These are phyloP conservation scores for Clarias fuscus DNA, from an alignment of 2,797 vertebrate species.

Conservation along the genomic window DNA sequence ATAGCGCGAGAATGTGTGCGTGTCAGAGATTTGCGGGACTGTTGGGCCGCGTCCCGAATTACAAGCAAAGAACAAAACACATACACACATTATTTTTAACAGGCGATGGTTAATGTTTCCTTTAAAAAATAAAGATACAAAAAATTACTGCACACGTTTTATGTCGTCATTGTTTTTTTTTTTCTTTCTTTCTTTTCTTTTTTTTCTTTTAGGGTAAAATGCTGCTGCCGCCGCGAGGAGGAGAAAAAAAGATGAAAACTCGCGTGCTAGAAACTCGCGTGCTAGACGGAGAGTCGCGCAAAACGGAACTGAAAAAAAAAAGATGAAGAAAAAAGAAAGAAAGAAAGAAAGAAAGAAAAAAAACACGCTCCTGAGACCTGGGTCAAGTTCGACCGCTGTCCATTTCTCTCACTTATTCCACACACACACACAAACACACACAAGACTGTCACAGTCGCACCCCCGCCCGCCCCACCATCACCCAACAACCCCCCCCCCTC, in stretches of 20 bases:
- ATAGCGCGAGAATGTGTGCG: neutral
- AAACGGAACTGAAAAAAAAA: neutral
- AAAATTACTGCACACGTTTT: neutral
- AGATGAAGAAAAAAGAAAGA: neutral
- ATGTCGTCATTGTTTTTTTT: neutral
- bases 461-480: constrained; percentile 26
- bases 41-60: constrained; percentile 12
- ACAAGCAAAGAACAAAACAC: neutral
- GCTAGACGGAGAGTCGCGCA: constrained; percentile 4
- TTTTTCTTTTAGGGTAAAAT: neutral
- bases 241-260: neutral
- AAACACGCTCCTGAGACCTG: neutral
- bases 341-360: neutral
- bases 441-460: constrained; percentile 4
- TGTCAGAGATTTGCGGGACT: neutral
- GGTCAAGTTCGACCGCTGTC: neutral
- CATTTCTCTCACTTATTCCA: constrained; percentile 18
- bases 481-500: too few relatives aligned
- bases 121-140: neutral
- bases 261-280: constrained; percentile 18
- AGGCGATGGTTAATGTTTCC: neutral
- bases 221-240: neutral
- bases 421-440: neutral
- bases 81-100: too few relatives aligned
- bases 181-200: neutral